phyloP scores from a whole-genome alignment of 2,888 invertebrate genomes.

The Scaeva pyrastri region DNA sequence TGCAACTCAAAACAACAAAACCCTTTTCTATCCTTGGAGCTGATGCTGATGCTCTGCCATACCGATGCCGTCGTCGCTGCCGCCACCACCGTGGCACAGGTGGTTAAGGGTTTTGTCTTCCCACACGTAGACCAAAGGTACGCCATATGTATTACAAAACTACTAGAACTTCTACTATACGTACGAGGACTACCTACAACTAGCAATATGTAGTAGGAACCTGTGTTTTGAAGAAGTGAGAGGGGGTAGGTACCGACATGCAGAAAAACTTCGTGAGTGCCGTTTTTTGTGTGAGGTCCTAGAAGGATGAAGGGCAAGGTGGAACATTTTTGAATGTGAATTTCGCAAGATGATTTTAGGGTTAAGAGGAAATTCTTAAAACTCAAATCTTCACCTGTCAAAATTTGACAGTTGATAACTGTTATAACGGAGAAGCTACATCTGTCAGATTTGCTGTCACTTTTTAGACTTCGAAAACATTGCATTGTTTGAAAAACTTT shows the following conservation, averaged over 20 bases:
- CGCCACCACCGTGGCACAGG: constrained; percentile 49
- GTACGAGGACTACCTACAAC: too few species aligned
- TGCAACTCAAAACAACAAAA: constrained; percentile 61
- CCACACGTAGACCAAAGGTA: constrained; percentile 32
- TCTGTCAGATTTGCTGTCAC: too few species aligned
- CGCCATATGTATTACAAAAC: constrained; percentile 22
- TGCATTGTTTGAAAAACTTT: too few species aligned
- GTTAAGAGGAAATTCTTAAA: too few species aligned
- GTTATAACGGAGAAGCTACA: too few species aligned
- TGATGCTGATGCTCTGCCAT: too few species aligned
- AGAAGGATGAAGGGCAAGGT: neutral
- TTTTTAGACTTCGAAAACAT: too few species aligned
- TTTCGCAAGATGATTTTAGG: neutral
- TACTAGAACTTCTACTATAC: neutral
- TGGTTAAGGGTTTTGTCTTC: constrained; percentile 62
- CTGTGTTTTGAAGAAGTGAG: constrained; percentile 31
- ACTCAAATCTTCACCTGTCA: too few species aligned
- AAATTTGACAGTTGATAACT: too few species aligned
- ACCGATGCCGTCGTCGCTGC: neutral
- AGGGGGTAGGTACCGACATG: too few species aligned
- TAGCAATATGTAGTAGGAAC: constrained; percentile 6
- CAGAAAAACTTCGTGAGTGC: constrained; percentile 39
- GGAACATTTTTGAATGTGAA: neutral
- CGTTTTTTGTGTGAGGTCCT: neutral
- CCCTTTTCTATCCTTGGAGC: constrained; percentile 6